A percentile compares a stretch with the other conserved stretches of the same genome.
Evolutionary conservation across 1,140 invertebrate species (phyloP).

Genomic region (Dendrolimus punctatus): DNA sequence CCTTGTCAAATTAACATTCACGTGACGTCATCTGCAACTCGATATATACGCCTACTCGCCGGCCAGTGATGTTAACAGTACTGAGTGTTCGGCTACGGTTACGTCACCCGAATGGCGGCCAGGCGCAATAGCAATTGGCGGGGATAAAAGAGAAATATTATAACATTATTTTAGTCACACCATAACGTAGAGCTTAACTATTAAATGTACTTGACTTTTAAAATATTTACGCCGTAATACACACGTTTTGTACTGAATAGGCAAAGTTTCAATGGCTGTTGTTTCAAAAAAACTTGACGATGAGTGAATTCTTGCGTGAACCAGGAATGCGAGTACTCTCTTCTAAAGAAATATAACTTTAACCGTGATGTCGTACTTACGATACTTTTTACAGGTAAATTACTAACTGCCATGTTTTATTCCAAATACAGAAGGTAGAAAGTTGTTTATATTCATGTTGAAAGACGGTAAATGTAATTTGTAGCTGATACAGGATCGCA

Average conservation of each 20-base stretch:
- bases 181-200: neutral
- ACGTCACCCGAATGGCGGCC: too few species aligned
- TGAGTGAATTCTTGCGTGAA: conserved; percentile 32
- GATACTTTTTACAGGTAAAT: neutral
- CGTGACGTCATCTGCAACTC: too few species aligned
- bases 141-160: too few species aligned
- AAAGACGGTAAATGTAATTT: conserved; percentile 9
- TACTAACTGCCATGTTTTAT: conserved; percentile 1
- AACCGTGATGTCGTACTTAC: conserved; percentile 6
- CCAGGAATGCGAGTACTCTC: conserved; percentile 25
- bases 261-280: conserved; percentile 26
- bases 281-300: conserved; percentile 29
- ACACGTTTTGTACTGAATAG: conserved; percentile 17
- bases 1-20: too few species aligned
- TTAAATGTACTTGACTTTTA: neutral
- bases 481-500: conserved; percentile 21
- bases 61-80: too few species aligned
- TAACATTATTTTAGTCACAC: too few species aligned
- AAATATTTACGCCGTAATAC: conserved; percentile 2
- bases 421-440: conserved; percentile 7
- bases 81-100: too few species aligned
- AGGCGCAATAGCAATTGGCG: too few species aligned
- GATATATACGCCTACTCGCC: too few species aligned
- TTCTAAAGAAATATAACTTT: conserved; percentile 23
- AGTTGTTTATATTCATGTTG: conserved; percentile 8